Evolutionary conservation across 1,140 invertebrate species (phyloP).

Genomic region (Scaptomyza montana): DNA sequence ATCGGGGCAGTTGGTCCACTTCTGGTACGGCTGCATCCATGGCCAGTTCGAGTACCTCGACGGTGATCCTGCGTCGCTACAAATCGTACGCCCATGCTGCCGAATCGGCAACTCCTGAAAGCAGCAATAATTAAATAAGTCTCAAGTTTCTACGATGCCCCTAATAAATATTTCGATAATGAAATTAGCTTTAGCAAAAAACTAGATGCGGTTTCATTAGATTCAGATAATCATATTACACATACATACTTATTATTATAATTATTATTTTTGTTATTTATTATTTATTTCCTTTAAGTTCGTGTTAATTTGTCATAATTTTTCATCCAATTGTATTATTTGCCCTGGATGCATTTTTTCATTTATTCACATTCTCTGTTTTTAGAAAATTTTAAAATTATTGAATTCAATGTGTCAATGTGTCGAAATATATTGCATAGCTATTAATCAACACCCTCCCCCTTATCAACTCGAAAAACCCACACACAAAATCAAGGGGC

Average conservation of each 20-base stretch:
- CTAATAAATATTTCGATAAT: slow-evolving; percentile 35
- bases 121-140: slow-evolving; percentile 42
- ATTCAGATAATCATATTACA: slow-evolving; percentile 50
- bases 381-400: slow-evolving; percentile 59
- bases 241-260: slow-evolving; percentile 42
- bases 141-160: slow-evolving; percentile 18
- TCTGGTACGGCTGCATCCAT: slow-evolving; percentile 29
- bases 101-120: slow-evolving; percentile 59
- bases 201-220: slow-evolving; percentile 60
- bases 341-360: slow-evolving; percentile 39
- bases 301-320: slow-evolving; percentile 72
- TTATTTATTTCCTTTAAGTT: slow-evolving; percentile 75
- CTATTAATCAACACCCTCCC: slow-evolving; percentile 39
- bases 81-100: slow-evolving; percentile 72
- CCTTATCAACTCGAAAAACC: slow-evolving; percentile 45
- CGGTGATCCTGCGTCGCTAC: slow-evolving; percentile 69
- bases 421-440: slow-evolving; percentile 71
- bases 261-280: slow-evolving; percentile 74
- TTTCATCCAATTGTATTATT: slow-evolving; percentile 43
- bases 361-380: slow-evolving; percentile 39
- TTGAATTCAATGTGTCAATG: slow-evolving; percentile 79
- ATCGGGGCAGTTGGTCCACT: slow-evolving; percentile 66
- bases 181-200: slow-evolving; percentile 66
- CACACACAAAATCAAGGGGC: slow-evolving; percentile 42
- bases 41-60: slow-evolving; percentile 44